Percentiles rank a stretch among this genome's conserved stretches.
phyloP scores from a whole-genome alignment of 2,888 invertebrate genomes.

The Micoletzkya japonica region DNA sequence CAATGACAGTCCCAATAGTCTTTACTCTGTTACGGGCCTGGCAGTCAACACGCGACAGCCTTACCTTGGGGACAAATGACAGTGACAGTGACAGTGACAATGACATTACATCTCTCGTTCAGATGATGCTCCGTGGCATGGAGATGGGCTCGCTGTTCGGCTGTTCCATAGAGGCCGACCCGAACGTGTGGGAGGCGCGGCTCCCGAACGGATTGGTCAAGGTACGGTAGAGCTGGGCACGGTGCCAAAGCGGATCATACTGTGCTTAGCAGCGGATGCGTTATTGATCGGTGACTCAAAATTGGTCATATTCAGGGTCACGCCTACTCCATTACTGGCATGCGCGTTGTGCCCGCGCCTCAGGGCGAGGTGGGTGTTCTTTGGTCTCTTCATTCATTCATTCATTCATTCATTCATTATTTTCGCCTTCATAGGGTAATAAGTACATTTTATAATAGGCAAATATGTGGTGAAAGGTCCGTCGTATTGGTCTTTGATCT shows the following conservation, averaged over 20 bases:
- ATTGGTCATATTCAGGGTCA: slow-evolving; percentile 76
- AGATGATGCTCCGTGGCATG: slow-evolving; percentile 84
- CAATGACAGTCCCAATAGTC: no score
- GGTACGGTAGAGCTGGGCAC: no score
- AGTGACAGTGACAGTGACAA: no score
- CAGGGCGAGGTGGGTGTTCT: slow-evolving; percentile 44
- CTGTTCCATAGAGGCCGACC: slow-evolving; percentile 92
- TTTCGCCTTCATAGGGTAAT: no score
- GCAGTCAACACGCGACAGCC: no score
- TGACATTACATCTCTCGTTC: slow-evolving; percentile 57
- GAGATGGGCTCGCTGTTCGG: slow-evolving; percentile 91
- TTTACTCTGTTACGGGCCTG: no score
- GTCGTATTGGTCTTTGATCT: no score
- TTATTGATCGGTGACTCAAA: background rate
- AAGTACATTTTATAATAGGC: no score
- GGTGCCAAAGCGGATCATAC: no score
- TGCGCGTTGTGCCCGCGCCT: slow-evolving; percentile 71
- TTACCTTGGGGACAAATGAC: no score
- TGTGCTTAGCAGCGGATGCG: background rate
- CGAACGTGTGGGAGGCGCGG: slow-evolving; percentile 79
- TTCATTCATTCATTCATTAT: slow-evolving; percentile 2
- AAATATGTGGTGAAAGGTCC: no score
- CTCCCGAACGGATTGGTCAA: slow-evolving; percentile 82
- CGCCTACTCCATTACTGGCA: slow-evolving; percentile 88
- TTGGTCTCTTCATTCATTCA: background rate